Evolutionary conservation across 1,140 invertebrate species (phyloP), one percentile per base, ranked within the genome.

Genomic region (Camponotus pennsylvanicus): DNA sequence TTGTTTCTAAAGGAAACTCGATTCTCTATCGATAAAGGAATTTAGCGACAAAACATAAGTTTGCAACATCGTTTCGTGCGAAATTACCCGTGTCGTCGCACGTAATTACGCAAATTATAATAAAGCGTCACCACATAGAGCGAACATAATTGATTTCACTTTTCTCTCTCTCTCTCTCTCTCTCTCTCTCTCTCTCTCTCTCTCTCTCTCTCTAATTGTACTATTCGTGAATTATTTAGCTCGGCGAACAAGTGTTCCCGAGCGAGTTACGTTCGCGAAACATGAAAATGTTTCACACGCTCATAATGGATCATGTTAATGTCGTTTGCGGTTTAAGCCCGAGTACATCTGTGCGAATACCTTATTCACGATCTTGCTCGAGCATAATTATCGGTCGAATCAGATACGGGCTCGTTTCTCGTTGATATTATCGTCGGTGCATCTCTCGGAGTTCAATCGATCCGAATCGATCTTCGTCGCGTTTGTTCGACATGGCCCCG

Each of bases 381-480:
- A n/a, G 63, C 13, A 13, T 3, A 40, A 86, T 75, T 66, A 73
- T 85, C 59, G 57, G 27, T 21, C 15, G 9, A 37, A 15, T 52
- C 45, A 27, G 15, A 67, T n/a, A 32, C 34, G 8, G 34, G 13
- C 73, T 77, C 37, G 45, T 78, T 40, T 32, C 69, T 18, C 49
- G 49, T 13, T n/a, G 42, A n/a, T 21, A 45, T 15, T 7, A 32
- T n/a, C 42, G 21, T 4, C 13, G n/a, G 21, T 34, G 57, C 32
- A 9, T 6, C 13, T 27, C n/a, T 37, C 5, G 0, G 27, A 61
- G 21, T 52, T 87, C 45, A 73, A 89, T 87, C 73, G 88, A 59
- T 37, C 67, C 45, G 71, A 86, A 89, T 88, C 83, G 87, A 88
- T 89, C 73, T 55, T 84, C 69, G 77, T 87, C 73, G 73, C 21